phyloP scores from a whole-genome alignment of 2,888 invertebrate species.

The Ichneumon xanthorius region DNA sequence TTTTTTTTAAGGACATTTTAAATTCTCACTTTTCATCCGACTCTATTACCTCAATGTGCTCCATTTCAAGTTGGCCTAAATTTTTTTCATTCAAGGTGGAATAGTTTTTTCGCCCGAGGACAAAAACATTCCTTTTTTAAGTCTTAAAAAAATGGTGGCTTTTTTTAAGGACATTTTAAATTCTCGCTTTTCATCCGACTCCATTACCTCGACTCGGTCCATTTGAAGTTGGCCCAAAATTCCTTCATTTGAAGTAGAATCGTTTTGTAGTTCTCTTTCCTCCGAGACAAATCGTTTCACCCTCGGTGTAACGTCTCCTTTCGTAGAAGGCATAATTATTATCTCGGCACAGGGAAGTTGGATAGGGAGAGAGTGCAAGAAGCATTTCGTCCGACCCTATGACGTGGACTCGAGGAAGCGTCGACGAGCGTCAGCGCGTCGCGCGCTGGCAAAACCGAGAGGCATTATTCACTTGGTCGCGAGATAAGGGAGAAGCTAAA shows the following conservation, averaged over 20 bases:
- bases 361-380: not conserved
- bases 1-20: too few relatives aligned
- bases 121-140: too few relatives aligned
- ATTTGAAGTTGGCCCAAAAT: not conserved
- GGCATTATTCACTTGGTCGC: conserved; percentile 61
- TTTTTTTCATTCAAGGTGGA: not conserved
- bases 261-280: not conserved
- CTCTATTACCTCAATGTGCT: not conserved
- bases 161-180: not conserved
- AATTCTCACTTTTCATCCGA: not conserved
- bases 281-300: not conserved
- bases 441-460: conserved; percentile 47
- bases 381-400: conserved; percentile 19
- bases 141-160: not conserved
- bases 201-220: not conserved
- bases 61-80: too few relatives aligned
- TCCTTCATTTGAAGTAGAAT: not conserved
- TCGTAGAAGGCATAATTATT: conserved; percentile 13
- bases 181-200: not conserved
- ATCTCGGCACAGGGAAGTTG: conserved; percentile 3
- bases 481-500: conserved; percentile 63
- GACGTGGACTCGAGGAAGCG: conserved; percentile 44
- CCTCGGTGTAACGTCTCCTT: not conserved
- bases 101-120: not conserved
- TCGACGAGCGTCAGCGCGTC: conserved; percentile 24